Conservation (phyloP, 2,113 vertebrate genomes). For the Felis chaus region DNA sequence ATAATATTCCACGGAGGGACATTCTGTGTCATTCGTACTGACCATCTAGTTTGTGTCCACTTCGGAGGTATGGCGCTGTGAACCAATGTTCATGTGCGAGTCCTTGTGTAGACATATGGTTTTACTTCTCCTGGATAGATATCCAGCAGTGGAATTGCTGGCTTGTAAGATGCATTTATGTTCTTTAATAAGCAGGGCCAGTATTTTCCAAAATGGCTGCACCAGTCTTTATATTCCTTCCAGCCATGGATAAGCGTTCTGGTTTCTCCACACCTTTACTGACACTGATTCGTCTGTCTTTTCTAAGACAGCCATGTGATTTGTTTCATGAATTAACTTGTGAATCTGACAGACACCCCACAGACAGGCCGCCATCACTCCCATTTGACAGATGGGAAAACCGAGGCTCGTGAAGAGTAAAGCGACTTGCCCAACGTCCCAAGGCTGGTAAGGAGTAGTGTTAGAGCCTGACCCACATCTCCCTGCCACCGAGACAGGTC, state of each 20-base stretch:
- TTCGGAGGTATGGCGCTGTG: neutral
- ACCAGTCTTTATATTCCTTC: neutral
- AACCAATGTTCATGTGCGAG: fast-evolving
- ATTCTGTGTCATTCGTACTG: too few species aligned
- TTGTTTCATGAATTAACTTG: neutral
- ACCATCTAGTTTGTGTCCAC: neutral
- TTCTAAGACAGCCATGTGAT: neutral
- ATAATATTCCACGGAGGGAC: neutral
- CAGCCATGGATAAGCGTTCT: fast-evolving
- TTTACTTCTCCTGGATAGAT: neutral
- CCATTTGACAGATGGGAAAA: neutral
- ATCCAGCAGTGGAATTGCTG: neutral
- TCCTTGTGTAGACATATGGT: neutral
- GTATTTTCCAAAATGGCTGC: neutral
- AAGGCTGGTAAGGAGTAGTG: neutral
- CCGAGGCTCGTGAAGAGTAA: neutral
- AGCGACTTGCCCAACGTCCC: neutral
- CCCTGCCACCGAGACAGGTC: neutral
- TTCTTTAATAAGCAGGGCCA: neutral
- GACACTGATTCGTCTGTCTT: too few species aligned
- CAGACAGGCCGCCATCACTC: neutral
- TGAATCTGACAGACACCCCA: neutral
- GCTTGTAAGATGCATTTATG: neutral
- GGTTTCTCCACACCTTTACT: neutral
- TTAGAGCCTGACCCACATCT: too few species aligned